Percentiles rank a stretch among this genome's conserved stretches.
phyloP scores from a whole-genome alignment of 1,140 invertebrate genomes.

The fruit fly (Drosophila melanogaster) region Release_6_plus_ISO1_MT NT_033777.3:24757501-24758000 shows the following conservation, averaged over 20 bases:
- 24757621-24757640: conserved; percentile 47
- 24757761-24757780: conserved; percentile 84
- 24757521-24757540: conserved; percentile 50
- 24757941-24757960: conserved; percentile 20
- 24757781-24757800: conserved; percentile 83
- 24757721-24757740: conserved; percentile 35
- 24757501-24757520: conserved; percentile 67
- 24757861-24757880: conserved; percentile 84
- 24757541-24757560: conserved; percentile 53
- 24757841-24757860: conserved; percentile 70
- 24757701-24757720: conserved; percentile 67
- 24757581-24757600: conserved; percentile 58
- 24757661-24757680: conserved; percentile 39
- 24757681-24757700: conserved; percentile 54
- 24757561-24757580: conserved; percentile 49
- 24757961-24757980: conserved; percentile 23
- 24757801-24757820: conserved; percentile 15
- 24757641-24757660: conserved; percentile 16
- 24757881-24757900: conserved; percentile 22
- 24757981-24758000: conserved; percentile 13
- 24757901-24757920: conserved; percentile 40
- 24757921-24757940: conserved; percentile 20
- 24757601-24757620: conserved; percentile 64
- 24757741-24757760: conserved; percentile 62
- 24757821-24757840: conserved; percentile 55